Evolutionary conservation across 2,888 invertebrate species (phyloP), one percentile per base, ranked within the genome.

Genomic region (Ophion ventricosus): DNA sequence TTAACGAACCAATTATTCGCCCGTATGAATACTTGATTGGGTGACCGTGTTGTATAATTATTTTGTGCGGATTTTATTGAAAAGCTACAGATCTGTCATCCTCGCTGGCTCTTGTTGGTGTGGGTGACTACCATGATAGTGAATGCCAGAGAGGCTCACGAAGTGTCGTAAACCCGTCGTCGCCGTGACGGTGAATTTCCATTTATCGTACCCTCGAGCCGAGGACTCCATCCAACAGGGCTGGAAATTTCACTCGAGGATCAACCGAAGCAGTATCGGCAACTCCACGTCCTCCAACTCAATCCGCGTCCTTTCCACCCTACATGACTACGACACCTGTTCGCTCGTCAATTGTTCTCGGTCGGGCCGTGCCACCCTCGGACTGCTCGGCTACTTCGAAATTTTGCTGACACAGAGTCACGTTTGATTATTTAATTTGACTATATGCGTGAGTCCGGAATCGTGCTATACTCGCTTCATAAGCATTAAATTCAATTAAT

Each of bases 291-390:
- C 25, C 73, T 73, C 20, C 64, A n/a, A n/a, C 57, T 76, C 20
- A 59, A 80, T 73, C 40, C 56, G 17, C 26, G 23, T 25, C 69
- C 59, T 66, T 66, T 64, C 43, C 23, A 66, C 56, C 56, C 56
- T 75, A 54, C 59, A 72, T 61, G 76, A 83, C 72, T 81, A 64
- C 73, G 79, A 84, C 79, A 82, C 77, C 83, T 83, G 83, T 83
- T 83, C 83, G 73, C 83, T 56, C 83, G 76, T 83, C 80, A 76
- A 83, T 83, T 77, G 83, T 83, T 77, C 73, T 83, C 83, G 73
- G 80, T 80, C 76, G 73, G 73, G 76, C 76, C 72, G 66, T 43
- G 26, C 49, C 76, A 56, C 80, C 56, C 72, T 76, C 57, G 66
- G 70, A 80, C 66, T 66, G 59, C 83, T 11, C 54, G 57, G 43